phyloP scores from a whole-genome alignment of 2,888 invertebrate genomes.

The Plebejus melissa region DNA sequence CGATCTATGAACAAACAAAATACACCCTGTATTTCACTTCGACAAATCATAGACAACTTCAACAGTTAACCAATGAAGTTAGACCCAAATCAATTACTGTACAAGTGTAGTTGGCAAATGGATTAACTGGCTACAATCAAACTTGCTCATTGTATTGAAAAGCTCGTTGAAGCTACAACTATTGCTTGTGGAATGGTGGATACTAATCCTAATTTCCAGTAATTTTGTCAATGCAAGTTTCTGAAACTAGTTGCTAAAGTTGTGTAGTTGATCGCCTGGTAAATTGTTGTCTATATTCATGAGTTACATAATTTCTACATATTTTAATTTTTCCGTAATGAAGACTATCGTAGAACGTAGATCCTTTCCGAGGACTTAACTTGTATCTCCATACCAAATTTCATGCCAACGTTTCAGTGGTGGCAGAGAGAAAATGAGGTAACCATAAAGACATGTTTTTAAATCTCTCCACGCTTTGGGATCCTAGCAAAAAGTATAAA shows the following conservation, averaged over 20 bases:
- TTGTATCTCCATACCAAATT: too few relatives aligned
- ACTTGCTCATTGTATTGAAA: neutral
- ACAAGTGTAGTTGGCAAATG: constrained; percentile 29
- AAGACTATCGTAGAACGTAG: too few relatives aligned
- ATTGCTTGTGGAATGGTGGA: neutral
- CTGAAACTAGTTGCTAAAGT: neutral
- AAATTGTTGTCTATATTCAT: neutral
- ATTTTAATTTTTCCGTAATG: too few relatives aligned
- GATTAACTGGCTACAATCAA: constrained; percentile 10
- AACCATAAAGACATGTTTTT: too few relatives aligned
- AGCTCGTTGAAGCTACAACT: neutral
- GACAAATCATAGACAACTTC: constrained; percentile 18
- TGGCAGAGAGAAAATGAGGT: too few relatives aligned
- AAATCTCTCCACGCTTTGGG: too few relatives aligned
- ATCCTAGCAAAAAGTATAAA: too few relatives aligned
- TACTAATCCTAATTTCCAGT: neutral
- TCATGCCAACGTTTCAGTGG: too few relatives aligned
- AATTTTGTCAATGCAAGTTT: neutral
- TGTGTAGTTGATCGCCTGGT: neutral
- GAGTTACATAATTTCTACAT: too few relatives aligned
- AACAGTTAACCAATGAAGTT: neutral
- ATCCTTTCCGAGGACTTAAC: too few relatives aligned
- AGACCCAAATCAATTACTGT: constrained; percentile 33
- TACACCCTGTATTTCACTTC: neutral
- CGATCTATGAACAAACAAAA: neutral